These are phyloP conservation scores for Peromyscus leucopus DNA, from an alignment of 2,113 vertebrate species.

Conservation along the genomic window DNA sequence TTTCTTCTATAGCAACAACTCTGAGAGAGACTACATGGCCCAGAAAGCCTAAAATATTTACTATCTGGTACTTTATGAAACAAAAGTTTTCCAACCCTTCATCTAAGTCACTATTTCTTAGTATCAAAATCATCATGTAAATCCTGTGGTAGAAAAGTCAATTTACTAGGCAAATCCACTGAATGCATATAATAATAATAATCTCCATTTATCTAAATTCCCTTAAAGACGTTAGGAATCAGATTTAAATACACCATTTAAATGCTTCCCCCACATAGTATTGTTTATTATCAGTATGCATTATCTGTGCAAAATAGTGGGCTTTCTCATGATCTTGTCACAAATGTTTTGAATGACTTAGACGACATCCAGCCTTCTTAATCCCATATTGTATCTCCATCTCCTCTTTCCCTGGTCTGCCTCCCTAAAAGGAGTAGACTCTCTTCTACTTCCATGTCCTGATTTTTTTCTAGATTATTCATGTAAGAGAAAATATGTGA, in stretches of 20 bases:
- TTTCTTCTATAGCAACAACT: constrained; percentile 27
- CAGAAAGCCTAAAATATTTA: constrained; percentile 55
- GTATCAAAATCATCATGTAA: not conserved
- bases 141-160: not conserved
- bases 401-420: not conserved
- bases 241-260: not conserved
- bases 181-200: constrained; percentile 32
- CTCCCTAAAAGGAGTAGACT: not conserved
- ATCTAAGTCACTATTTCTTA: constrained; percentile 1
- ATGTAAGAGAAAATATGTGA: not conserved
- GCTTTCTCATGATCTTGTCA: not conserved
- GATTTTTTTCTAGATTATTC: not conserved
- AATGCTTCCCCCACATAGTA: not conserved
- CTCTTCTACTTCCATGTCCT: not conserved
- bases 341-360: not conserved
- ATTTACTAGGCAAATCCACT: not conserved
- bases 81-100: not conserved
- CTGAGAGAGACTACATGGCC: not conserved
- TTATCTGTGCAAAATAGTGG: not conserved
- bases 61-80: not conserved
- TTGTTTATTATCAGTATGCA: not conserved
- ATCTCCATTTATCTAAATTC: constrained; percentile 2
- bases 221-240: not conserved
- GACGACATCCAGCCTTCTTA: not conserved
- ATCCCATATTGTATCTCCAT: not conserved